phyloP scores from a whole-genome alignment of 2,113 vertebrate genomes.

The Ia io region DNA sequence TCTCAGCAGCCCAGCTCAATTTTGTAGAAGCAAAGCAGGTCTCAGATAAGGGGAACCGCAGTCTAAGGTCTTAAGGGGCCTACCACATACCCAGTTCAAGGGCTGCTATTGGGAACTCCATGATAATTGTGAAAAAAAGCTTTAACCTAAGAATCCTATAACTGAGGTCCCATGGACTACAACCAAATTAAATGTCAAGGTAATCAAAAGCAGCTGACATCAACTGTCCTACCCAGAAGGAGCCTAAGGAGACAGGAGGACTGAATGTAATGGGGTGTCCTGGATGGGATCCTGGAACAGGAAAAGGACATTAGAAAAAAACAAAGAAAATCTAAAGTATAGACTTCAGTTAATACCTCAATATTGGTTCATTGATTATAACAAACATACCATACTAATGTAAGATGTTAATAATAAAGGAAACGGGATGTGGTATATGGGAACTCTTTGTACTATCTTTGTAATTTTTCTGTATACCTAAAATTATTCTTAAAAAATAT shows the following conservation, averaged over 20 bases:
- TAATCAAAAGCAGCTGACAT: not conserved
- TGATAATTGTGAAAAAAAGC: not conserved
- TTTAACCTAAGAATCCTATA: not conserved
- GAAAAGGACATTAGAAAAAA: not conserved
- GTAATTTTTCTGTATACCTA: not conserved
- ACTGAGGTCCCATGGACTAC: not conserved
- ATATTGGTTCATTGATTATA: not conserved
- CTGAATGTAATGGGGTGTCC: not conserved
- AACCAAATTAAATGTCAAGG: not conserved
- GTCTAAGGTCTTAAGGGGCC: not conserved
- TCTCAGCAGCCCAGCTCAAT: not conserved
- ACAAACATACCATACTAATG: not conserved
- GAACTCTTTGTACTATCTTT: not conserved
- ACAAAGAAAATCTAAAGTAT: not conserved
- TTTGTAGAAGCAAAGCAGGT: not conserved
- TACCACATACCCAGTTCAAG: not conserved
- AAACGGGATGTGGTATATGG: not conserved
- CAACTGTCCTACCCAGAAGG: no score
- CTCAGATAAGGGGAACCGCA: not conserved
- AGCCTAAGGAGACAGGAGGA: not conserved
- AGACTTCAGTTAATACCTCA: not conserved
- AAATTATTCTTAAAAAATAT: not conserved
- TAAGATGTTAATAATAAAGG: not conserved
- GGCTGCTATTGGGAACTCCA: not conserved
- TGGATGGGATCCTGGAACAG: not conserved